Evolutionary conservation across 2,113 vertebrate species (phyloP).

Genomic region (Choloepus hoffmanni): DNA sequence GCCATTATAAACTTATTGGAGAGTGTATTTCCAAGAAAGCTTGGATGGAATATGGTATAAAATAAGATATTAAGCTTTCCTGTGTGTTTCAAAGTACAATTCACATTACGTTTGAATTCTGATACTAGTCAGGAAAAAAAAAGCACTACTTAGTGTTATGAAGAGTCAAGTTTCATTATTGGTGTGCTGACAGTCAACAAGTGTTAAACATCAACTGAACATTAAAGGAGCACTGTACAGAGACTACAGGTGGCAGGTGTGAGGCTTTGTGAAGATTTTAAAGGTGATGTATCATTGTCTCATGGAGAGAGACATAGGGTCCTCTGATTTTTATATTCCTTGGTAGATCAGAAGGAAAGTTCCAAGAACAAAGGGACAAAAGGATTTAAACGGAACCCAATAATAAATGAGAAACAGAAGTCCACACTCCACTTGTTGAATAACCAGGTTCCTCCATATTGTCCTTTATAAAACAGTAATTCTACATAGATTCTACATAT

Average conservation of each 20-base stretch:
- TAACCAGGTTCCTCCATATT: background rate
- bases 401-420: background rate
- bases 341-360: constrained; percentile 32
- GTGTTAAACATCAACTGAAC: background rate
- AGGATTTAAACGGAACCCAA: constrained; percentile 14
- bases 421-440: background rate
- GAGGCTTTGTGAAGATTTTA: background rate
- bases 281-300: constrained; percentile 43
- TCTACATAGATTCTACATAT: background rate
- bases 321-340: constrained; percentile 41
- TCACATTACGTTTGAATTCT: constrained; percentile 26
- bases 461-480: background rate
- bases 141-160: background rate
- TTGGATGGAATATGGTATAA: background rate
- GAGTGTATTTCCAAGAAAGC: background rate
- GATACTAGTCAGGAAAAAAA: background rate
- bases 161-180: constrained; percentile 34
- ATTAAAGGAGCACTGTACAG: background rate
- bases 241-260: background rate
- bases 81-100: background rate
- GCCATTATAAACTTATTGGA: background rate
- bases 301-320: background rate
- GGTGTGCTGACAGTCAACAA: background rate
- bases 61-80: background rate
- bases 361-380: constrained; percentile 12